Evolutionary conservation across 2,113 vertebrate genomes (phyloP).

Genomic region (Bubo bubo): DNA sequence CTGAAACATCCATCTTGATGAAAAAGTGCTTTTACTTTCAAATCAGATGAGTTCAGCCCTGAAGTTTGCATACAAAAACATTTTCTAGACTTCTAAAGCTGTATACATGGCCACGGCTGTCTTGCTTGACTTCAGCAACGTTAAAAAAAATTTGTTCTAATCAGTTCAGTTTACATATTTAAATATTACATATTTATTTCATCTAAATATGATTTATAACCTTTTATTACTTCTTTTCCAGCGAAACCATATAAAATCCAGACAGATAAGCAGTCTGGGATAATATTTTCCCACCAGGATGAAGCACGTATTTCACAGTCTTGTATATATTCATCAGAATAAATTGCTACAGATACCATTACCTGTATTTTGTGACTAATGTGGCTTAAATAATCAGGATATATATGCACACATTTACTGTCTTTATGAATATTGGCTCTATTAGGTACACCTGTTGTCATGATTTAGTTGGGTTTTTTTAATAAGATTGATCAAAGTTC

Average conservation of each 20-base stretch:
- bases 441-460: not conserved
- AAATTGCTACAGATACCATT: not conserved
- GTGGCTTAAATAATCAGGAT: not conserved
- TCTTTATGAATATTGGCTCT: not conserved
- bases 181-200: not conserved
- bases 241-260: not conserved
- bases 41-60: not conserved
- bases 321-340: not conserved
- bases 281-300: not conserved
- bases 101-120: not conserved
- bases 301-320: not conserved
- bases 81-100: not conserved
- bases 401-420: not conserved
- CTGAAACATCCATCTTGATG: not conserved
- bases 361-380: not conserved
- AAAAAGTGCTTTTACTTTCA: not conserved
- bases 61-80: not conserved
- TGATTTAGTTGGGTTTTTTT: not conserved
- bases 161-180: not conserved
- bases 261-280: not conserved
- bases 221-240: not conserved
- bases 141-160: not conserved
- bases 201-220: not conserved
- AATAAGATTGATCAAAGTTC: not conserved
- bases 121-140: not conserved